phyloP scores from a whole-genome alignment of 2,797 vertebrate genomes.

The Tachyglossus aculeatus region DNA sequence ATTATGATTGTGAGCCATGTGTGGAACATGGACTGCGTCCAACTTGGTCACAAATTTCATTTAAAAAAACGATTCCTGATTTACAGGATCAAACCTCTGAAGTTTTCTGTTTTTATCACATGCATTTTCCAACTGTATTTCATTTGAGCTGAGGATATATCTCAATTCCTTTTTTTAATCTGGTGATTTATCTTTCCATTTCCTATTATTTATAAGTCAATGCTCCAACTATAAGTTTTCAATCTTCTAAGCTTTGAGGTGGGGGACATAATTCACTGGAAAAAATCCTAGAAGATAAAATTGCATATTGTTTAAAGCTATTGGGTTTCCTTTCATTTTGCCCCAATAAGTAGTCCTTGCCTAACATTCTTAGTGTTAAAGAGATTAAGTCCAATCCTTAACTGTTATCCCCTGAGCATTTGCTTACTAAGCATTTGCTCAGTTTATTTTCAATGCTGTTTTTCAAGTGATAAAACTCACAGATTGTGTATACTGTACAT shows the following conservation, averaged over 20 bases:
- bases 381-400: not conserved
- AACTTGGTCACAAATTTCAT: too few species aligned
- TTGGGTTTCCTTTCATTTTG: constrained; percentile 2
- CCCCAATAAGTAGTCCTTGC: not conserved
- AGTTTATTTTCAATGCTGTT: constrained; percentile 1
- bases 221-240: too few species aligned
- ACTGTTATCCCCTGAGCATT: not conserved
- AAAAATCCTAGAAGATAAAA: not conserved
- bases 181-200: not conserved
- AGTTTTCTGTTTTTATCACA: too few species aligned
- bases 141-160: too few species aligned
- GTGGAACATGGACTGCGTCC: too few species aligned
- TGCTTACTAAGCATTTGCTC: not conserved
- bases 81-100: too few species aligned
- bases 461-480: not conserved
- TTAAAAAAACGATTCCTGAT: too few species aligned
- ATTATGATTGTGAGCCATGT: too few species aligned
- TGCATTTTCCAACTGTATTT: too few species aligned
- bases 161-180: not conserved
- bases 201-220: constrained; percentile 18
- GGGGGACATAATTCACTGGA: not conserved
- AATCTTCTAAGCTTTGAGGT: constrained; percentile 3
- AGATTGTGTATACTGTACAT: not conserved
- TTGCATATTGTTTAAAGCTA: not conserved
- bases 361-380: not conserved